Conservation (phyloP, 2,888 invertebrate genomes). For the Drosophila acutilabella region DNA sequence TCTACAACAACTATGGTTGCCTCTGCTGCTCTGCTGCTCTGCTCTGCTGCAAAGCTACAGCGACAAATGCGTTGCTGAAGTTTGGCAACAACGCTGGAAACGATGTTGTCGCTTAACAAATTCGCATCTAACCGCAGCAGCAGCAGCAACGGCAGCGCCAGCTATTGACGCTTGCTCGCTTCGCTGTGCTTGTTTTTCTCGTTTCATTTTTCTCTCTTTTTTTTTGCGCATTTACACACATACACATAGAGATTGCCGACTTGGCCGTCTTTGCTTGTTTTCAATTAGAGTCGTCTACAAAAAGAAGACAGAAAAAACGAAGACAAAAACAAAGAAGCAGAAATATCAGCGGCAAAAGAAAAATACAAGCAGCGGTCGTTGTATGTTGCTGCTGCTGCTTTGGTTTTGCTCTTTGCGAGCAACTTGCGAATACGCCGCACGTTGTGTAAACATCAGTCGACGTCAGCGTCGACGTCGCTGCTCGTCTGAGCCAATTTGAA, state of each 20-base stretch:
- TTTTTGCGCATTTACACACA: constrained; percentile 33
- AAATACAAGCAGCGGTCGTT: constrained; percentile 55
- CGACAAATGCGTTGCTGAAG: constrained; percentile 60
- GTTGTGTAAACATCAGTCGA: constrained; percentile 77
- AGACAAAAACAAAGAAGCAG: constrained; percentile 32
- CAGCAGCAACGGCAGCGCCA: constrained; percentile 35
- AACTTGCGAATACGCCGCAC: constrained; percentile 73
- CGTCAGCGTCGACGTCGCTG: constrained; percentile 34
- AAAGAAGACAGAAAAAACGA: constrained; percentile 46
- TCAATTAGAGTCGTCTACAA: constrained; percentile 71
- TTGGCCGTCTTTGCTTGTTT: constrained; percentile 70
- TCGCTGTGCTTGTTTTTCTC: constrained; percentile 45
- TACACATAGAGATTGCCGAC: constrained; percentile 17
- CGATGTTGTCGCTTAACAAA: constrained; percentile 28
- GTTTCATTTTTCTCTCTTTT: constrained; percentile 20
- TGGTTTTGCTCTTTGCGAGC: constrained; percentile 39
- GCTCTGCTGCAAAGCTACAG: constrained; percentile 57
- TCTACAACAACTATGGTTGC: constrained; percentile 34
- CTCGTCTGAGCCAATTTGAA: constrained; percentile 69
- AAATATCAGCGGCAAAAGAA: constrained; percentile 54
- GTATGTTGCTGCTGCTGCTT: constrained; percentile 19
- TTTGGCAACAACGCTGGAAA: constrained; percentile 67
- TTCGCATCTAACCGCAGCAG: constrained; percentile 48
- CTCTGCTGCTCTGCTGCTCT: constrained; percentile 20
- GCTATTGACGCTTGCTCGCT: constrained; percentile 43